Conservation (phyloP, 1,140 invertebrate species). For the Drosophila prosaltans region DNA sequence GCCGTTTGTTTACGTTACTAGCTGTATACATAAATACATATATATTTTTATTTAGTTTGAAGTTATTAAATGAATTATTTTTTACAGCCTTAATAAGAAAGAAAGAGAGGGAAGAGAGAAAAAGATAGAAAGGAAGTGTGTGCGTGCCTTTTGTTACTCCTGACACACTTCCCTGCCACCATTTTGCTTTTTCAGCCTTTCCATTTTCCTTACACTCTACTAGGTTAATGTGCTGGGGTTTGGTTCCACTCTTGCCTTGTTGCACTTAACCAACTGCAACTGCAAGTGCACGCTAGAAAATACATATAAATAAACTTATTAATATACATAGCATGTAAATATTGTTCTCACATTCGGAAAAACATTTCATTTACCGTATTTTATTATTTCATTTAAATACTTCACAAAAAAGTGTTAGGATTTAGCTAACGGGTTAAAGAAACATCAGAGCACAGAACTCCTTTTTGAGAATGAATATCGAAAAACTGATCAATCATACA, state of each 20-base stretch:
- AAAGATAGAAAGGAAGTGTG: background rate
- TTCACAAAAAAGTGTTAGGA: no score
- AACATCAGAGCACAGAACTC: no score
- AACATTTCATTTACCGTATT: no score
- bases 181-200: background rate
- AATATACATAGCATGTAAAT: background rate
- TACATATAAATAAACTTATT: conserved; percentile 18
- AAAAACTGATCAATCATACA: no score
- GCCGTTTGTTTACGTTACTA: conserved; percentile 34
- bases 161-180: background rate
- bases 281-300: conserved; percentile 48
- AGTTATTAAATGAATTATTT: conserved; percentile 61
- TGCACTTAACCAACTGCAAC: conserved; percentile 36
- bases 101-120: background rate
- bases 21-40: background rate
- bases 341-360: background rate
- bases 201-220: background rate
- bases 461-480: no score
- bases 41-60: conserved; percentile 25
- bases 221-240: conserved; percentile 54
- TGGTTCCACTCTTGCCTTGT: conserved; percentile 26
- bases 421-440: no score
- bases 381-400: no score
- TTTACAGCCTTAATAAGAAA: conserved; percentile 25
- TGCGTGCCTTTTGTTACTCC: conserved; percentile 51